Evolutionary conservation across 2,888 invertebrate genomes (phyloP), one percentile per base, ranked within the genome.

Genomic region (Zhuqinia jingwanae): DNA sequence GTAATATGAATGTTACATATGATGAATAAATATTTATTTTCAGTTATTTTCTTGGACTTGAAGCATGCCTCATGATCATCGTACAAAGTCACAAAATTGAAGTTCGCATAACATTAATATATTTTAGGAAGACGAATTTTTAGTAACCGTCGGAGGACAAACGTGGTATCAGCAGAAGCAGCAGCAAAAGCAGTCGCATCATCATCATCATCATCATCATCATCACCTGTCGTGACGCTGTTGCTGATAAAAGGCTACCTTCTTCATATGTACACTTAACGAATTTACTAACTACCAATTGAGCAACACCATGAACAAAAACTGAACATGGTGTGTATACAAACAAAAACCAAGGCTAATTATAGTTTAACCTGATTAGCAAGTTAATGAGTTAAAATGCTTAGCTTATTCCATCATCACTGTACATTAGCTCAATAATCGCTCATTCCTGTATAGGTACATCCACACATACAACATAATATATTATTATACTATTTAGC

Each of bases 301-400:
- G 63, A 78, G 68, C 68, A 80, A 42, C 27, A 73, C 25, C 30
- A 70, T 20, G 70, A 56, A 81, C 68, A 63, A 80, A 68, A 50
- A 45, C 58, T 68, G 58, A 85, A 68, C 36, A 25, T 63, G 22
- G 22, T 68, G 20, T 85, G 20, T 78, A 76, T 17, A 50, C 68
- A 65, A 84, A 84, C 76, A 84, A 84, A 85, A 85, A 78, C 85
- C 85, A 85, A 85, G 85, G 85, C 79, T 85, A 85, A 85, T 85
- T 85, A 85, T 85, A 80, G 85, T 85, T 73, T 85, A 85, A 85
- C 85, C 85, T 85, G 80, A 85, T 85, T 85, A 85, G 85, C 85
- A 85, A 85, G 85, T 85, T 85, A 85, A 85, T 85, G 85, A 85
- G 85, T 53, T 85, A 65, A 85, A 85, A 80, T 85, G 79, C 17